Evolutionary conservation across 2,797 vertebrate species (phyloP).

Genomic region (Loriculus beryllinus): DNA sequence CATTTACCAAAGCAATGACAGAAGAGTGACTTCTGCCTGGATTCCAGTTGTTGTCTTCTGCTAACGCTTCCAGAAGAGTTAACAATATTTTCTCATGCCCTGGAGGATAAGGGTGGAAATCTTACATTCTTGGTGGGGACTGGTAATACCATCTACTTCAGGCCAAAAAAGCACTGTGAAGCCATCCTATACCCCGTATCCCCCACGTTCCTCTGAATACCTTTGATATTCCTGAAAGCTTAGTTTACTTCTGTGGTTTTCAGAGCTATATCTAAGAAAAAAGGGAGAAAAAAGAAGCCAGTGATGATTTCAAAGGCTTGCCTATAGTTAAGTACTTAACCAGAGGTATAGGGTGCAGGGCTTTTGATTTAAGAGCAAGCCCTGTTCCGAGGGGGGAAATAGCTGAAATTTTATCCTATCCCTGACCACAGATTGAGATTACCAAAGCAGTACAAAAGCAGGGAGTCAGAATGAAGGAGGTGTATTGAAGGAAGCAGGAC

Average conservation of each 20-base stretch:
- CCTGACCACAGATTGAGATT: conserved; percentile 68
- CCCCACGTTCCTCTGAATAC: neutral
- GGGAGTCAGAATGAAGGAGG: conserved; percentile 64
- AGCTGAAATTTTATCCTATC: conserved; percentile 64
- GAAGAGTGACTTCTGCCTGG: conserved; percentile 17
- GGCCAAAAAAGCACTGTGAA: neutral
- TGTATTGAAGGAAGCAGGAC: conserved; percentile 56
- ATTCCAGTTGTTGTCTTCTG: neutral
- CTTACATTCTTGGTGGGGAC: neutral
- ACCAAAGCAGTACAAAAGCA: conserved; percentile 56
- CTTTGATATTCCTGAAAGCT: neutral
- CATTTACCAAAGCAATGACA: neutral
- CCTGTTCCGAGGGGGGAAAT: conserved; percentile 52
- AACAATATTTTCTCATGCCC: neutral
- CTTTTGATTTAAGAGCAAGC: conserved; percentile 60
- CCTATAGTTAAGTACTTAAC: conserved; percentile 41
- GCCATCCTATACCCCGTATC: neutral
- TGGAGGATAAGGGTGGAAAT: neutral
- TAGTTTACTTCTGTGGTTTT: conserved; percentile 30
- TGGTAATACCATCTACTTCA: conserved; percentile 21
- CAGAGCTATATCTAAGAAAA: neutral
- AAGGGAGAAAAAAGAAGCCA: neutral
- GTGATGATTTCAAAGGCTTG: conserved; percentile 47
- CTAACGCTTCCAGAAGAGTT: neutral
- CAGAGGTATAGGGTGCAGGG: conserved; percentile 32